phyloP scores from a whole-genome alignment of 1,140 invertebrate species.

The Drepana arcuata region DNA sequence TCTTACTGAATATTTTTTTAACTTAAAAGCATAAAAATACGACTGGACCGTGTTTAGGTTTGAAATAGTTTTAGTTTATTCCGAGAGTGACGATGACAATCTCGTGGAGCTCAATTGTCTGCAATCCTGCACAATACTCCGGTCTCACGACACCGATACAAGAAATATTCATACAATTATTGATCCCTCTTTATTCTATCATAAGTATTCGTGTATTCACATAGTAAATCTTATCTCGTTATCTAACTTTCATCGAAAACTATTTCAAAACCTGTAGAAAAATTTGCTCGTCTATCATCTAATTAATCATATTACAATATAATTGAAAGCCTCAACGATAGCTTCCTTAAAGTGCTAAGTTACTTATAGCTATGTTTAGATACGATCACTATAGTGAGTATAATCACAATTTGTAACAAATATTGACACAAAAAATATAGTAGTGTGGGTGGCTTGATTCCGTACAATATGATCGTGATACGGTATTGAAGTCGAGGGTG shows the following conservation, averaged over 20 bases:
- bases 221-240: slow-evolving; percentile 18
- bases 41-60: slow-evolving; percentile 45
- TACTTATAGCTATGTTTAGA: slow-evolving; percentile 25
- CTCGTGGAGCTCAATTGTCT: too few species aligned
- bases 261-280: slow-evolving; percentile 60
- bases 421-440: slow-evolving; percentile 35
- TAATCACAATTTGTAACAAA: slow-evolving; percentile 43
- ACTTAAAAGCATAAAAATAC: slow-evolving; percentile 31
- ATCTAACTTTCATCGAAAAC: slow-evolving; percentile 24
- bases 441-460: slow-evolving; percentile 22
- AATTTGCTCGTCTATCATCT: too few species aligned
- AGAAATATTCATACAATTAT: slow-evolving; percentile 33
- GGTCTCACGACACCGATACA: slow-evolving; percentile 11
- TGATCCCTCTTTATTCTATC: slow-evolving; percentile 56
- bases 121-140: background rate
- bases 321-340: slow-evolving; percentile 25
- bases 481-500: slow-evolving; percentile 37
- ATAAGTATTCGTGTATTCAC: slow-evolving; percentile 31
- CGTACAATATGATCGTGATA: slow-evolving; percentile 31
- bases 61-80: slow-evolving; percentile 53
- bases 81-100: slow-evolving; percentile 5
- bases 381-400: slow-evolving; percentile 26
- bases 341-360: slow-evolving; percentile 13
- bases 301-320: background rate
- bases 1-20: slow-evolving; percentile 26